Evolutionary conservation across 2,888 invertebrate species (phyloP).

Genomic region (Hyalella azteca): DNA sequence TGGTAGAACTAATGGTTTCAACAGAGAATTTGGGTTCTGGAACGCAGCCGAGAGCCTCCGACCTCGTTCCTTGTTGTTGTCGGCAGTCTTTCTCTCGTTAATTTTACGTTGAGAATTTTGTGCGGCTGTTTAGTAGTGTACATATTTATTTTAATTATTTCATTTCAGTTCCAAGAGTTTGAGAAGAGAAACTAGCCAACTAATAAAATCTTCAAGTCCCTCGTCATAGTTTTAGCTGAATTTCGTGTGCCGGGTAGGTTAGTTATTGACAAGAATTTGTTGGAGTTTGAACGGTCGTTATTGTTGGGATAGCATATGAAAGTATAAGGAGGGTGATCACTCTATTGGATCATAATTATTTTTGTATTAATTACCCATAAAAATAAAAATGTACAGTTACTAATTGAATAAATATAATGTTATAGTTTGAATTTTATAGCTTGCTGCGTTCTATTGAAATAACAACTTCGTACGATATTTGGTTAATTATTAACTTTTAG

Average conservation of each 20-base stretch:
- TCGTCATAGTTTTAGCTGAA: background rate
- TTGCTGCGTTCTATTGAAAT: no score
- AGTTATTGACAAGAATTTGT: background rate
- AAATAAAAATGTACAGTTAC: no score
- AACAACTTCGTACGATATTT: no score
- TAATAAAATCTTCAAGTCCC: no score
- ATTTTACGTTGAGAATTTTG: background rate
- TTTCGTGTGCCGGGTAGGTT: background rate
- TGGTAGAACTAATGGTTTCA: constrained; percentile 33
- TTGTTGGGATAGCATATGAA: constrained; percentile 13
- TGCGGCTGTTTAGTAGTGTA: background rate
- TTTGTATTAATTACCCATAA: constrained; percentile 14
- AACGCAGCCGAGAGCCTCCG: background rate
- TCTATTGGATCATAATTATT: constrained; percentile 24
- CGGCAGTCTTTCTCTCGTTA: background rate
- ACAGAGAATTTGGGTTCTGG: constrained; percentile 25
- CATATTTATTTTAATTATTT: background rate
- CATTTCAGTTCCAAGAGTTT: background rate
- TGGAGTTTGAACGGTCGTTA: background rate
- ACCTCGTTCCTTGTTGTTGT: background rate
- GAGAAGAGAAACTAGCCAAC: background rate
- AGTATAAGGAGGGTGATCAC: background rate
- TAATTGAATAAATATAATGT: no score
- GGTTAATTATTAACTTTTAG: no score
- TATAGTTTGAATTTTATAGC: no score